Conservation (phyloP, 2,888 invertebrate genomes). For the Podotricha telesiphe region DNA sequence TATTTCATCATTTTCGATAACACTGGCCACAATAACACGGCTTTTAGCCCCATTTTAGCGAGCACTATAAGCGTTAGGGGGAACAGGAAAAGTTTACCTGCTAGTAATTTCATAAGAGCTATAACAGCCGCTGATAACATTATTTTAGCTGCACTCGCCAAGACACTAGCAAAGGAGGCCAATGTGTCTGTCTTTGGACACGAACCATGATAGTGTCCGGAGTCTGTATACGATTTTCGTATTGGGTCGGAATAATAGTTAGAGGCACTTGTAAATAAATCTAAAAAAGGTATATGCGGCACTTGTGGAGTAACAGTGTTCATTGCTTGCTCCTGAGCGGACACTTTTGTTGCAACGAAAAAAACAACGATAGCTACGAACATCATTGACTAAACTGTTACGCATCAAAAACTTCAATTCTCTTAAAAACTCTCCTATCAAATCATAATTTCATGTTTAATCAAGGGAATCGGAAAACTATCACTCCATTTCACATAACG, state of each 20-base stretch:
- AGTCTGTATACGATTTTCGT: constrained; percentile 68
- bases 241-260: constrained; percentile 67
- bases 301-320: constrained; percentile 61
- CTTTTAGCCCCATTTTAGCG: constrained; percentile 73
- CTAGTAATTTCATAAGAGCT: constrained; percentile 68
- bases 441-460: constrained; percentile 72
- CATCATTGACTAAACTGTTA: constrained; percentile 76
- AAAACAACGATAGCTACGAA: constrained; percentile 64
- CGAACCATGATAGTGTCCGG: constrained; percentile 59
- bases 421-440: constrained; percentile 77
- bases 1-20: constrained; percentile 74
- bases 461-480: constrained; percentile 66
- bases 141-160: constrained; percentile 77
- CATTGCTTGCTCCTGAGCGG: constrained; percentile 67
- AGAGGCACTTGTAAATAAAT: constrained; percentile 70
- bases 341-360: constrained; percentile 57
- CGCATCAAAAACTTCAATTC: constrained; percentile 60
- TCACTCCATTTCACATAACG: constrained; percentile 60
- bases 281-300: constrained; percentile 65
- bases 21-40: constrained; percentile 75
- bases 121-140: constrained; percentile 74
- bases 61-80: constrained; percentile 68
- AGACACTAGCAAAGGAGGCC: constrained; percentile 69
- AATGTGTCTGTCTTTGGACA: constrained; percentile 70
- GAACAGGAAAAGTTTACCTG: constrained; percentile 70